phyloP scores from a whole-genome alignment of 2,888 invertebrate genomes.

The Diarsia rubi region DNA sequence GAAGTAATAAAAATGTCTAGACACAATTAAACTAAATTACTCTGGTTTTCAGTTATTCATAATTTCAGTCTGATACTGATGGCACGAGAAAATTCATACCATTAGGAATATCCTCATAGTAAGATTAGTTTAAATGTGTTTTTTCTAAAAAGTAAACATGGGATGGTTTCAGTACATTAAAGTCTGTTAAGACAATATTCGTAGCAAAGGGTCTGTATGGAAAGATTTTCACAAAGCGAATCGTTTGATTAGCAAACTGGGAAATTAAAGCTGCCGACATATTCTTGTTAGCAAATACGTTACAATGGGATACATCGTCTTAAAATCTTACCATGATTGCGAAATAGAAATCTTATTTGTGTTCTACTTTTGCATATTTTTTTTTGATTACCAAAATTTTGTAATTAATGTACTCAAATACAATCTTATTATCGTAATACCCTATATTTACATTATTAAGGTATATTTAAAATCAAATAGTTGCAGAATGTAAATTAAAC shows the following conservation, averaged over 20 bases:
- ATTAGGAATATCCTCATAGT: neutral
- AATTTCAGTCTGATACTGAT: constrained; percentile 10
- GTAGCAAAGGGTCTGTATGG: neutral
- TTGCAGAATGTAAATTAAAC: constrained; percentile 13
- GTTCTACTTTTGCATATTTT: constrained; percentile 4
- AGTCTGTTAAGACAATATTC: neutral
- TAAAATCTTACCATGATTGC: neutral
- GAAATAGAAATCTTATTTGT: neutral
- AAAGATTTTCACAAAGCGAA: neutral
- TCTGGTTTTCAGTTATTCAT: constrained; percentile 11
- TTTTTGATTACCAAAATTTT: constrained; percentile 19
- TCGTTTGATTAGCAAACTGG: neutral
- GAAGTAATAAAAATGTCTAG: constrained; percentile 35
- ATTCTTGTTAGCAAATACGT: neutral
- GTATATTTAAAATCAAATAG: constrained; percentile 41
- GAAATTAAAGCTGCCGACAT: neutral
- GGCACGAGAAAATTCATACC: neutral
- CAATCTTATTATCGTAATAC: constrained; percentile 46
- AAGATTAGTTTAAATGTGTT: constrained; percentile 10
- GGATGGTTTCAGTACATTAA: neutral
- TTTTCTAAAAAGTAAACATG: neutral
- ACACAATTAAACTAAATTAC: constrained; percentile 26
- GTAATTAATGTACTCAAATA: constrained; percentile 51
- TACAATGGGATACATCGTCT: neutral
- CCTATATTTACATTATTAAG: constrained; percentile 63